phyloP scores from a whole-genome alignment of 2,113 vertebrate genomes.

The Maylandia zebra region DNA sequence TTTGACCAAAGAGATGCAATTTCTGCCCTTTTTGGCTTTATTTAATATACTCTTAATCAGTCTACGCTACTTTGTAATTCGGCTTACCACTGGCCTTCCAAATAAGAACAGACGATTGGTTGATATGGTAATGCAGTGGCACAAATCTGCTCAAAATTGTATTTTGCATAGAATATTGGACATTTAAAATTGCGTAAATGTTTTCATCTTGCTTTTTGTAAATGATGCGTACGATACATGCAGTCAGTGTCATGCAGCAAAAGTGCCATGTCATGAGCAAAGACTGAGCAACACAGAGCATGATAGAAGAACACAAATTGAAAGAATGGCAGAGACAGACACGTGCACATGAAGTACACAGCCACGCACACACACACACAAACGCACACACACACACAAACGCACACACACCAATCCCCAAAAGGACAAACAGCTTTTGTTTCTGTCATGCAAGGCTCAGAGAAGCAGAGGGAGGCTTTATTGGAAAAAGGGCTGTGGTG shows the following conservation, averaged over 20 bases:
- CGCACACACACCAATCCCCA: slow-evolving; percentile 27
- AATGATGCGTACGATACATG: not conserved
- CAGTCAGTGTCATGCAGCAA: not conserved
- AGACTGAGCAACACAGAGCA: not conserved
- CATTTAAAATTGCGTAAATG: not conserved
- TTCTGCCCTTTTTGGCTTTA: not conserved
- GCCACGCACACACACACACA: not conserved
- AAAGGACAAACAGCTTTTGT: slow-evolving; percentile 73
- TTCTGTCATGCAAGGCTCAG: slow-evolving; percentile 62
- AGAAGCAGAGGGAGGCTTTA: slow-evolving; percentile 65
- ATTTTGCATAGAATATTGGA: not conserved
- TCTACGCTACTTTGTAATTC: not conserved
- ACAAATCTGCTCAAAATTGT: not conserved
- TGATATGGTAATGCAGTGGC: not conserved
- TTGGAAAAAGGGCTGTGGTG: slow-evolving; percentile 69
- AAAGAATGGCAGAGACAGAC: slow-evolving; percentile 2
- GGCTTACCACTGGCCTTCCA: not conserved
- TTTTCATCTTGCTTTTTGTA: not conserved
- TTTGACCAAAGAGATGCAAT: not conserved
- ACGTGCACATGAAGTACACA: slow-evolving; percentile 2
- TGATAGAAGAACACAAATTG: not conserved
- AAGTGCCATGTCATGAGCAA: not conserved
- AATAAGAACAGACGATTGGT: not conserved
- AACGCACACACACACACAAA: not conserved
- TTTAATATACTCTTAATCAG: not conserved